Percentiles rank a stretch among this genome's conserved stretches.
Evolutionary conservation across 1,140 invertebrate species (phyloP).

Genomic region (Ruditapes philippinarum): DNA sequence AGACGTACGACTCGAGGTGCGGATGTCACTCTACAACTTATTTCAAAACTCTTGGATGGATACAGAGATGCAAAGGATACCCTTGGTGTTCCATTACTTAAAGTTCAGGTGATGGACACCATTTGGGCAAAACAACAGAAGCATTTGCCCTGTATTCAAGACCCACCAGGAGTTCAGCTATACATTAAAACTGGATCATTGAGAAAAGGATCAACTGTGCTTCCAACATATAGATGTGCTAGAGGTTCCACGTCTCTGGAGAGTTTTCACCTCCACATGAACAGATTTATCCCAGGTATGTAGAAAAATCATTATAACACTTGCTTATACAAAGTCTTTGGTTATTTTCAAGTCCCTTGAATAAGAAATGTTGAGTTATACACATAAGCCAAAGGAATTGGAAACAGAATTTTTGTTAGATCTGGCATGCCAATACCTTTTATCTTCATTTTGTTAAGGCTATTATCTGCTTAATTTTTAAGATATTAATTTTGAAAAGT

Average conservation of each 20-base stretch:
- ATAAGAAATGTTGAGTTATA: no score
- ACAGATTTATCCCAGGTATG: no score
- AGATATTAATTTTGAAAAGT: no score
- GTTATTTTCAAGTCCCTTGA: no score
- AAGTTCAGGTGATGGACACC: conserved; percentile 40
- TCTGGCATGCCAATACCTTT: no score
- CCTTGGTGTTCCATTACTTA: conserved; percentile 71
- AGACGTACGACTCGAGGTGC: conserved; percentile 65
- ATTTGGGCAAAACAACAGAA: conserved; percentile 67
- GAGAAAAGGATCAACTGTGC: conserved; percentile 61
- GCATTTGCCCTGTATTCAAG: conserved; percentile 77
- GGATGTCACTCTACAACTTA: conserved; percentile 24
- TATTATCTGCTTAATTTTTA: no score
- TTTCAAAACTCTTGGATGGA: not conserved
- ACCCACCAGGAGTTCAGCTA: conserved; percentile 66
- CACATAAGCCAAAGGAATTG: no score
- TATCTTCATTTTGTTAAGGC: no score
- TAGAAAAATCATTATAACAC: no score
- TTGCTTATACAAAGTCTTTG: no score
- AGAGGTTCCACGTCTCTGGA: conserved; percentile 63
- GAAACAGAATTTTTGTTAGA: no score
- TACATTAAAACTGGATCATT: conserved; percentile 65
- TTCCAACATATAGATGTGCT: conserved; percentile 57
- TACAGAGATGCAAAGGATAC: conserved; percentile 32
- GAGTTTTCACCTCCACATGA: conserved; percentile 65